Evolutionary conservation across 1,140 invertebrate species (phyloP).

Genomic region (Trialeurodes vaporariorum): DNA sequence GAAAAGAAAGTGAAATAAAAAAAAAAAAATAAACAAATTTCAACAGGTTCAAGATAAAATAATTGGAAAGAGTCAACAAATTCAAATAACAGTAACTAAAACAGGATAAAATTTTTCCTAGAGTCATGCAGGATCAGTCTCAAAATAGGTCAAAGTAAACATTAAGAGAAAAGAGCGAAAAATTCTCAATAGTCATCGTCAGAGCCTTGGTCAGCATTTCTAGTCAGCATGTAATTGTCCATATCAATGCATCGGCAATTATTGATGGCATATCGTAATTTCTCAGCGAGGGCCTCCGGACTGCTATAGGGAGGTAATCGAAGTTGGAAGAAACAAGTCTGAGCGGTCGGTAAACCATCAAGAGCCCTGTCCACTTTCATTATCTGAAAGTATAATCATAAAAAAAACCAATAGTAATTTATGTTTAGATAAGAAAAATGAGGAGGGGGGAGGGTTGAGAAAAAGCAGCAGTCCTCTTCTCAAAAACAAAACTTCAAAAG

Average conservation of each 20-base stretch:
- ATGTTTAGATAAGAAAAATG: too few species aligned
- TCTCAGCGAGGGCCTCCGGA: constrained; percentile 46
- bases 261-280: constrained; percentile 51
- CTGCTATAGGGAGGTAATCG: constrained; percentile 49
- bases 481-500: too few species aligned
- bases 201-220: constrained; percentile 43
- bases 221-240: constrained; percentile 58
- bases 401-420: too few species aligned
- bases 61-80: background rate
- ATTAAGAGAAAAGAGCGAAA: background rate
- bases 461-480: background rate
- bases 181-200: constrained; percentile 36
- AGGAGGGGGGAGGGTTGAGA: background rate
- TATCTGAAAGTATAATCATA: constrained; percentile 34
- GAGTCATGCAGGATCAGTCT: background rate
- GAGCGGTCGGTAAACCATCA: constrained; percentile 51
- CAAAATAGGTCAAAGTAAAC: background rate
- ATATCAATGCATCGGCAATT: constrained; percentile 60
- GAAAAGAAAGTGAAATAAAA: too few species aligned
- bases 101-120: background rate
- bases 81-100: background rate
- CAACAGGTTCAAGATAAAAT: background rate
- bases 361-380: constrained; percentile 45
- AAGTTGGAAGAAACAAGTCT: constrained; percentile 61
- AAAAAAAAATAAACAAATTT: background rate